Base-by-base conservation (phyloP, 2,797 vertebrate genomes). In the Fistularia commersonii region DNA sequence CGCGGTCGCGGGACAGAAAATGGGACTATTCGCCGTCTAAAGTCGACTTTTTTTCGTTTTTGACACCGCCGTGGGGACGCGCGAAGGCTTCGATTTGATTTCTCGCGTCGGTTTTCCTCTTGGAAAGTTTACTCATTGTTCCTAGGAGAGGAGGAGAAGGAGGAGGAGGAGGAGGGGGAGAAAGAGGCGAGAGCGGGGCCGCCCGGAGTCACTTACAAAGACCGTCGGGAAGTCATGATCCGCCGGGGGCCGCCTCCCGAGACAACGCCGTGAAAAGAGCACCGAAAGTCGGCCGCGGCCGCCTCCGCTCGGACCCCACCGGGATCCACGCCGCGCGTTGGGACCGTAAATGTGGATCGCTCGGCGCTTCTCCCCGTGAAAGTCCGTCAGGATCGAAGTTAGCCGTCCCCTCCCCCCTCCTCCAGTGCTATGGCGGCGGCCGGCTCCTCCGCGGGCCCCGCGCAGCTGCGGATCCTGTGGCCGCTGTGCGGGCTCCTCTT, bases 171-270 rank as follows among this genome's bases (percentile, higher is more conserved):
- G 23, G 23, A 23, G 23, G 23, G 23, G 23, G 23, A 23, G 23
- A 23, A 49, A 55, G 54, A 70, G 74, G 66, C 51, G 66, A 80
- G 71, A 80, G 71, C 67, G 2, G 72, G 77, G 76, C 75, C 72
- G 77, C 71, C 69, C 53, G 73, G 79, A 86, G 74, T 85, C 79
- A 82, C 77, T 83, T 85, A 86, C 86, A 87, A 87, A 88, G 84
- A 88, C 79, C 76, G 69, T 83, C 70, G 69, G 85, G 85, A 80
- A 87, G 87, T 87, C 85, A 85, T 87, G 85, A 81, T 80, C 65
- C 75, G 81, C 65, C 71, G 71, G 23, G 72, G 61, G 66, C 59
- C 82, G 71, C 32, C 1, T 45, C 75, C 44, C 61, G 74, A 75
- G 73, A 69, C 64, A 45, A 72, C 45, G 47, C 48, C 41, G 8